These are phyloP conservation scores for Siniperca obscura DNA, from an alignment of 2,797 vertebrate species.

Conservation along the genomic window DNA sequence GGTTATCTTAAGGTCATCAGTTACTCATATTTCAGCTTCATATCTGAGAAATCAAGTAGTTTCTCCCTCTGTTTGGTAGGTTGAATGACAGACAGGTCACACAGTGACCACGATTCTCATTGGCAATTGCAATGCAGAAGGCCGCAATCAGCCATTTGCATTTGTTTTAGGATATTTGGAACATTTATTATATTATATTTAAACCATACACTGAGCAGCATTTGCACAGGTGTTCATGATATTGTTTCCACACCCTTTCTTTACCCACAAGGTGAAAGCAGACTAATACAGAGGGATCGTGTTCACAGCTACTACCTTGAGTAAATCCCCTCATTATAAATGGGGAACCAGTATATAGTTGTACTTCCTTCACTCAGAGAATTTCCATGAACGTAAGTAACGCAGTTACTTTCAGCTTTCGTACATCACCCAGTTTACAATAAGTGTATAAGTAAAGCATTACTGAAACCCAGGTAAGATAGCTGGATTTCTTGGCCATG, in stretches of 20 bases:
- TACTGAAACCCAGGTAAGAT: neutral
- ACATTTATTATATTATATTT: neutral
- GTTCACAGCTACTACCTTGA: neutral
- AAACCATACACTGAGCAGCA: neutral
- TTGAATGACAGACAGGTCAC: neutral
- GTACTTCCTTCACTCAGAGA: neutral
- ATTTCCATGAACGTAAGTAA: neutral
- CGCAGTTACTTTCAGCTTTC: neutral
- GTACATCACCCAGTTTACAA: neutral
- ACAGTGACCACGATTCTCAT: neutral
- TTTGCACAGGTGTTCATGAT: neutral
- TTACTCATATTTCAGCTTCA: constrained; percentile 4
- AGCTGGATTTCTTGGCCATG: neutral
- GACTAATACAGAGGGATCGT: neutral
- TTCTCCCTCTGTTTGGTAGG: neutral
- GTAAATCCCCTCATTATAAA: neutral
- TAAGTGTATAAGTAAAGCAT: neutral
- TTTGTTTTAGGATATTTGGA: neutral
- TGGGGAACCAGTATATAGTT: neutral
- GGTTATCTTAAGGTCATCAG: neutral
- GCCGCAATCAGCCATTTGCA: neutral
- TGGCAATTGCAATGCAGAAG: neutral
- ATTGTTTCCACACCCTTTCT: neutral
- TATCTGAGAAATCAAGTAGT: neutral
- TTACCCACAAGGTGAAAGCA: neutral